Conservation (phyloP, 2,888 invertebrate genomes). For the Lypha dubia region DNA sequence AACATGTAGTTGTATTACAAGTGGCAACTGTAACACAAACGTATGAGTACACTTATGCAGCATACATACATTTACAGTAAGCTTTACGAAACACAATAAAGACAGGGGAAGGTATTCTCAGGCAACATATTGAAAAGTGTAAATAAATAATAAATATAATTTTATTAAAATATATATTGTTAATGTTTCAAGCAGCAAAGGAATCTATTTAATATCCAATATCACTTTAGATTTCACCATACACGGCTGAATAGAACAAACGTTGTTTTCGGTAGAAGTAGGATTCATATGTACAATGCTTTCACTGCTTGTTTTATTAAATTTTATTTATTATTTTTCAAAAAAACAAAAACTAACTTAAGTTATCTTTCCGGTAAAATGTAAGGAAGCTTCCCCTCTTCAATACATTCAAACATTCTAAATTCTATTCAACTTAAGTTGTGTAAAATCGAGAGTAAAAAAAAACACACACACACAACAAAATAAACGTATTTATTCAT, state of each 20-base stretch:
- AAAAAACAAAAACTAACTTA: no score
- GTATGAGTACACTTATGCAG: conserved; percentile 16
- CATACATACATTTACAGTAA: conserved; percentile 16
- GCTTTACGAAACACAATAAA: neutral
- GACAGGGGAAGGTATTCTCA: neutral
- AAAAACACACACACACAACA: conserved; percentile 1
- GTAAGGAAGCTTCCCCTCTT: neutral
- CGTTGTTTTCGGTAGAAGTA: no score
- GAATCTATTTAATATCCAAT: no score
- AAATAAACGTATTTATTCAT: conserved; percentile 16
- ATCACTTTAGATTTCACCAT: no score
- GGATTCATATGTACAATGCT: no score
- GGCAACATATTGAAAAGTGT: neutral
- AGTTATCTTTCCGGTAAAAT: no score
- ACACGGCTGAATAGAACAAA: no score
- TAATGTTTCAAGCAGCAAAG: no score
- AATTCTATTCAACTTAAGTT: conserved; percentile 24
- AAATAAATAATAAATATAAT: no score
- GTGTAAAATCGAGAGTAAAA: conserved; percentile 9
- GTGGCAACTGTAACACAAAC: conserved; percentile 80
- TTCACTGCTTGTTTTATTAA: no score
- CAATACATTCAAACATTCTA: conserved; percentile 11
- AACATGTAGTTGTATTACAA: conserved; percentile 73
- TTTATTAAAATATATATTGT: no score
- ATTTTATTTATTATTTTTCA: no score